Evolutionary conservation across 1,140 invertebrate genomes (phyloP), one percentile per base, ranked within the genome.

Genomic region (Hypsibius dujardini): DNA sequence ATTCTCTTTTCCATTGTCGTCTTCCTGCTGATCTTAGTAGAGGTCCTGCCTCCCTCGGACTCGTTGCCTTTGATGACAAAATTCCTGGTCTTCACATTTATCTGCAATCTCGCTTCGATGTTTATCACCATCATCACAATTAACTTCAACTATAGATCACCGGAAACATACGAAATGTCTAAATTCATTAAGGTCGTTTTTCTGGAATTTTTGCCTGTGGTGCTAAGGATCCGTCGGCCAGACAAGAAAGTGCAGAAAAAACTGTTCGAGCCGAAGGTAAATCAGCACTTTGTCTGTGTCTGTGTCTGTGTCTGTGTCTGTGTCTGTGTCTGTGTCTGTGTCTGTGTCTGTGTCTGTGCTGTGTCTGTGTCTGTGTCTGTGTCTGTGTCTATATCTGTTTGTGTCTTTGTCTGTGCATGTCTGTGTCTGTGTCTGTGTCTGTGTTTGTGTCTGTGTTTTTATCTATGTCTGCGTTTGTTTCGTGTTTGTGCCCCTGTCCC

Each of bases 1-100:
- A 67, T 67, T 42, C 62, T 67, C 62, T 67, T 67, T 42, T 14
- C 62, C 42, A 67, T 67, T 42, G 62, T 67, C 62, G 42, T 67
- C 62, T 67, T 67, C 42, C 42, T 67, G 42, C 42, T 67, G 62
- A 67, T 67, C 45, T 42, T 67, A 42, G 45, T 42, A 3, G 62
- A 67, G 12, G 45, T 67, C 42, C 62, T 67, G 7, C 62, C 62
- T 14, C 62, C 62, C 3, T 67, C 62, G 62, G 62, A 67, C 45
- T 67, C 62, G 3, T 42, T 67, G 42, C 62, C 62, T 12, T 42
- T 67, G 7, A 67, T 67, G 62, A 67, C 62, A 3, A 67, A 67
- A 67, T 67, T 67, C 45, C 62, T 67, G 12, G 7, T 67, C 7
- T 67, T 67, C 62, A 67, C 62, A 3, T 67, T 67, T 42, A 42